Conservation (phyloP, 1,140 invertebrate genomes). For the Cyphomyrmex costatus region DNA sequence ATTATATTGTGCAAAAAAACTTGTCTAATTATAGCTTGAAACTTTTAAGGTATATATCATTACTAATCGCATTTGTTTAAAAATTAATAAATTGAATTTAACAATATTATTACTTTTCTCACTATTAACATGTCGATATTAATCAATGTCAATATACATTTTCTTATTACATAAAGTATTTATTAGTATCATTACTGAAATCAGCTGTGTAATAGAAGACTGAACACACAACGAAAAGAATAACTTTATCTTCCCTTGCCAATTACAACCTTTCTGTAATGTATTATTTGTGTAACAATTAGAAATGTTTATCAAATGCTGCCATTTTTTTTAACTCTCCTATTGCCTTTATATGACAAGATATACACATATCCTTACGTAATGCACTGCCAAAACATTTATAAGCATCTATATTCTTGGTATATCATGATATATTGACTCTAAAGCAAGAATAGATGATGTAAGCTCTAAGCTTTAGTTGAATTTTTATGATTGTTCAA, state of each 20-base stretch:
- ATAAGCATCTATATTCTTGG: slow-evolving; percentile 42
- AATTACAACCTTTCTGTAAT: slow-evolving; percentile 45
- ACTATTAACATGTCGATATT: slow-evolving; percentile 5
- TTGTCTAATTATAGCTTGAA: slow-evolving; percentile 54
- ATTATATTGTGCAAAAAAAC: slow-evolving; percentile 19
- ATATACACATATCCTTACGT: slow-evolving; percentile 36
- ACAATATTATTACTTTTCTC: slow-evolving; percentile 2
- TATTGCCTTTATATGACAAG: slow-evolving; percentile 32
- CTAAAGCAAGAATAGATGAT: slow-evolving; percentile 22
- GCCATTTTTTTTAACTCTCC: slow-evolving; percentile 52
- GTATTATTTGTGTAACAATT: slow-evolving; percentile 32
- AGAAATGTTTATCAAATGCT: slow-evolving; percentile 53
- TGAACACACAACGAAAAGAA: slow-evolving; percentile 72
- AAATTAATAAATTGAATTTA: slow-evolving; percentile 33
- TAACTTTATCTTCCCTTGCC: slow-evolving; percentile 48
- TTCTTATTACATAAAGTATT: slow-evolving; percentile 14
- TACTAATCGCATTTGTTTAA: slow-evolving; percentile 19
- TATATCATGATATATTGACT: slow-evolving; percentile 39
- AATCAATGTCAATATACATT: slow-evolving; percentile 35
- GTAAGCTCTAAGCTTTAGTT: slow-evolving; percentile 14
- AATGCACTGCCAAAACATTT: slow-evolving; percentile 68
- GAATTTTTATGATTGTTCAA: not conserved
- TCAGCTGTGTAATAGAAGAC: slow-evolving; percentile 61
- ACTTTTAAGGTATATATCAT: slow-evolving; percentile 18
- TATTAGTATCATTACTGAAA: slow-evolving; percentile 25